Conservation (phyloP, 2,797 vertebrate genomes). For the Aphelocoma californica region DNA sequence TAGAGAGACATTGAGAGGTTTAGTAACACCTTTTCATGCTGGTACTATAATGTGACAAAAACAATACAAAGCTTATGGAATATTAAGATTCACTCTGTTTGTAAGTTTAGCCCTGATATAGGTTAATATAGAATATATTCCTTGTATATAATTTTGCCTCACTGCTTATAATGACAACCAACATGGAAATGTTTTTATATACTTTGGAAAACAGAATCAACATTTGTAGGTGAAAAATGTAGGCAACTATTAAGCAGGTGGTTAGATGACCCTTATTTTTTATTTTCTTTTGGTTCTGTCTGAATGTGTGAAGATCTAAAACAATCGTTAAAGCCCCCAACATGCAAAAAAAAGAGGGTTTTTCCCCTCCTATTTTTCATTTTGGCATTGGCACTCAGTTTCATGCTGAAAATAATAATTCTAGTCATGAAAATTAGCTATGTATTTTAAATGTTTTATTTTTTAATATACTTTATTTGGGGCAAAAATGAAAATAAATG, state of each 20-base stretch:
- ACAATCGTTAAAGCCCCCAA: accelerated
- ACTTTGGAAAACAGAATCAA: background rate
- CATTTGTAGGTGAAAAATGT: background rate
- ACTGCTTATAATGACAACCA: background rate
- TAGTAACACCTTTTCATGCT: background rate
- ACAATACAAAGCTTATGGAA: background rate
- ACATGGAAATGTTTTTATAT: background rate
- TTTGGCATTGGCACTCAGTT: background rate
- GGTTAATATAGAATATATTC: background rate
- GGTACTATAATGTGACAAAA: background rate
- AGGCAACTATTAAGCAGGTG: background rate
- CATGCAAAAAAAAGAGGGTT: accelerated
- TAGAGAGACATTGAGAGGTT: background rate
- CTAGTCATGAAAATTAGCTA: background rate
- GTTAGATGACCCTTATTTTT: background rate
- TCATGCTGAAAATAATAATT: background rate
- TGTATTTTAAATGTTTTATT: background rate
- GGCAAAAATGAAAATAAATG: background rate
- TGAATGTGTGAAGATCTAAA: background rate
- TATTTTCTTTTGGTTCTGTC: background rate
- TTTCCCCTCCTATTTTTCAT: accelerated
- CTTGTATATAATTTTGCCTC: background rate
- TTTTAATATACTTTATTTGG: background rate
- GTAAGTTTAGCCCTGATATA: background rate
- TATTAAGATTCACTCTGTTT: background rate